These are phyloP conservation scores for Apamea crenata DNA, from an alignment of 2,888 invertebrate genomes.

Conservation along the genomic window DNA sequence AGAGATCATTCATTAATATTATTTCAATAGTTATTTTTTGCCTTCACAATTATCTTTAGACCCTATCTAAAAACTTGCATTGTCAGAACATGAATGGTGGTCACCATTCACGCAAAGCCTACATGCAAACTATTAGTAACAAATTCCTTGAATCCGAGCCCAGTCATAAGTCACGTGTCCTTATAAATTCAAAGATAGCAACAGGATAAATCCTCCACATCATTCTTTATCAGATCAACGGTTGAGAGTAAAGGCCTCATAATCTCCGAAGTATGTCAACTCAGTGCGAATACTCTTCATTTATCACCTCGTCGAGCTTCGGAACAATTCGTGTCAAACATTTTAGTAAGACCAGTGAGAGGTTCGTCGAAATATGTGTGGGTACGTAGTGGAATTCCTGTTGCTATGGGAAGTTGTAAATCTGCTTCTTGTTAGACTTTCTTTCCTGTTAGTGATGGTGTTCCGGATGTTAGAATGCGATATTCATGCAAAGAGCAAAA, in stretches of 20 bases:
- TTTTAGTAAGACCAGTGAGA: conserved; percentile 8
- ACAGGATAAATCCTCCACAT: conserved; percentile 16
- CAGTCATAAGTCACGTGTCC: neutral
- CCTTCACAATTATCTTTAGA: neutral
- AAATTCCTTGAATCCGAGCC: neutral
- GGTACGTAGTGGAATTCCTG: neutral
- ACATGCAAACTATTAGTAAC: neutral
- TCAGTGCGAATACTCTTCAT: conserved; percentile 72
- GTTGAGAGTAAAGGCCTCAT: conserved; percentile 65
- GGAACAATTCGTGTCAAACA: conserved; percentile 41
- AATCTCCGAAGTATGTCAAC: conserved; percentile 70
- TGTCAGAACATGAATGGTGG: neutral
- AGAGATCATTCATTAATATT: neutral
- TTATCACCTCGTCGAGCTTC: conserved; percentile 70
- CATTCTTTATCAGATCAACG: conserved; percentile 69
- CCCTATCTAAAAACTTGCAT: neutral
- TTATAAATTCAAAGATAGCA: conserved; percentile 18
- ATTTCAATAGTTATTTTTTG: neutral
- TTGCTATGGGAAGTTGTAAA: conserved; percentile 9
- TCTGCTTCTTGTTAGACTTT: conserved; percentile 1
- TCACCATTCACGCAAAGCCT: neutral
- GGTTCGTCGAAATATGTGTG: conserved; percentile 5
- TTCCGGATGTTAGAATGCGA: neutral
- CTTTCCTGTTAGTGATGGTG: neutral
- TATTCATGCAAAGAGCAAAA: neutral